phyloP scores from a whole-genome alignment of 1,140 invertebrate species.

The Hyphantria cunea region DNA sequence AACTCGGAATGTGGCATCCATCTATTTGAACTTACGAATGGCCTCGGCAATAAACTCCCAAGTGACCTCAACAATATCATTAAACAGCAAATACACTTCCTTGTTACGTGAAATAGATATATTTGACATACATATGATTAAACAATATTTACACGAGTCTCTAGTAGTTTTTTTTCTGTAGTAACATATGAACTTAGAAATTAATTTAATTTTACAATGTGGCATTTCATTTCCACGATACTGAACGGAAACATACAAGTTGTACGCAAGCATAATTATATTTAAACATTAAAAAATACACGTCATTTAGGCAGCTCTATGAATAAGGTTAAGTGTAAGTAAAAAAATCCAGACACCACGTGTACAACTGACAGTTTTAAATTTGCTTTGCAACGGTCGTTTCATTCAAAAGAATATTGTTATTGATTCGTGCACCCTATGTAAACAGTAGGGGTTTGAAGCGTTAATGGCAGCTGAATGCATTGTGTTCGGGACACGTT shows the following conservation, averaged over 20 bases:
- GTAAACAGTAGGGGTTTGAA: too few relatives aligned
- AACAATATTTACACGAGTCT: too few relatives aligned
- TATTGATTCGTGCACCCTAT: too few relatives aligned
- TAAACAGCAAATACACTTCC: too few relatives aligned
- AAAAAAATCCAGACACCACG: not conserved
- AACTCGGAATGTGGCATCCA: slow-evolving; percentile 24
- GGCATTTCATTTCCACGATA: slow-evolving; percentile 2
- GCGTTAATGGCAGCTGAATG: too few relatives aligned
- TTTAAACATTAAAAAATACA: not conserved
- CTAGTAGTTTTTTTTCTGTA: too few relatives aligned
- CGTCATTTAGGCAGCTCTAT: not conserved
- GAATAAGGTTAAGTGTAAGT: too few relatives aligned
- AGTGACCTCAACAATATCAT: not conserved
- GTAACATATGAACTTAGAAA: too few relatives aligned
- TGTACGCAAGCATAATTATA: slow-evolving; percentile 4
- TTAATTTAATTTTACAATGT: not conserved
- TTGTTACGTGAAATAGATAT: too few relatives aligned
- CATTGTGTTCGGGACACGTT: not conserved
- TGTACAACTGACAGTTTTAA: not conserved
- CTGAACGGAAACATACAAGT: slow-evolving; percentile 2
- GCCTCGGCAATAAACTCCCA: slow-evolving; percentile 2
- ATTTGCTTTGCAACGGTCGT: too few relatives aligned
- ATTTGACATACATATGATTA: too few relatives aligned
- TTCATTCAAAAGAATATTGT: too few relatives aligned
- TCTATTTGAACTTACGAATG: slow-evolving; percentile 16